Evolutionary conservation across 2,888 invertebrate genomes (phyloP).

Genomic region (Rhopalosiphum nymphaeae): DNA sequence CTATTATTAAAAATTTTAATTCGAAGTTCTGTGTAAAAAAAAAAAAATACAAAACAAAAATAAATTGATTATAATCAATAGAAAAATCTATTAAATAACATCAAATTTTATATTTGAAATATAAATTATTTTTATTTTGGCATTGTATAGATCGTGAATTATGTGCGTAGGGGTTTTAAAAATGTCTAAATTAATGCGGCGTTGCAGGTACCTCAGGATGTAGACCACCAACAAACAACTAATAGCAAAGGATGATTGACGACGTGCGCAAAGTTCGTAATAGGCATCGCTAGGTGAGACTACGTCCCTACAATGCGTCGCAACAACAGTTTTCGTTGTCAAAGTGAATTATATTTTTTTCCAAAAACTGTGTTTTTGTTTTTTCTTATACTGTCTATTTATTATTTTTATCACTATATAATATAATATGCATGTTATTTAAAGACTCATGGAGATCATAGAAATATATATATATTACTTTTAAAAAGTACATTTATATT

Average conservation of each 20-base stretch:
- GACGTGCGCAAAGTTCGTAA: not conserved
- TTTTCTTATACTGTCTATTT: not conserved
- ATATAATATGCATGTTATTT: not conserved
- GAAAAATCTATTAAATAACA: too few relatives aligned
- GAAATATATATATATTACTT: not conserved
- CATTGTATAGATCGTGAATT: not conserved
- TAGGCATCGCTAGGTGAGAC: not conserved
- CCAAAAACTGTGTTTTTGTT: not conserved
- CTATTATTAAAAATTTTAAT: not conserved
- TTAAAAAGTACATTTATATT: not conserved
- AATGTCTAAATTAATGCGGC: not conserved
- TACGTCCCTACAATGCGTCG: not conserved
- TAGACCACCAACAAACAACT: not conserved
- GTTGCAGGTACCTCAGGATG: not conserved
- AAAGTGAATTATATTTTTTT: not conserved
- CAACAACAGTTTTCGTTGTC: not conserved
- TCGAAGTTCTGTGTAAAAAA: not conserved
- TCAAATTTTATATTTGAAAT: too few relatives aligned
- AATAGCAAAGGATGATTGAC: not conserved
- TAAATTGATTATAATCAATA: too few relatives aligned
- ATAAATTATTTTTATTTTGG: too few relatives aligned
- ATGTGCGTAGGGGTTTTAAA: not conserved
- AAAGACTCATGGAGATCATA: not conserved
- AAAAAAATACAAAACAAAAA: not conserved
- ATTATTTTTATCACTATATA: not conserved